Evolutionary conservation across 1,140 invertebrate genomes (phyloP).

Genomic region (Penaeus indicus): DNA sequence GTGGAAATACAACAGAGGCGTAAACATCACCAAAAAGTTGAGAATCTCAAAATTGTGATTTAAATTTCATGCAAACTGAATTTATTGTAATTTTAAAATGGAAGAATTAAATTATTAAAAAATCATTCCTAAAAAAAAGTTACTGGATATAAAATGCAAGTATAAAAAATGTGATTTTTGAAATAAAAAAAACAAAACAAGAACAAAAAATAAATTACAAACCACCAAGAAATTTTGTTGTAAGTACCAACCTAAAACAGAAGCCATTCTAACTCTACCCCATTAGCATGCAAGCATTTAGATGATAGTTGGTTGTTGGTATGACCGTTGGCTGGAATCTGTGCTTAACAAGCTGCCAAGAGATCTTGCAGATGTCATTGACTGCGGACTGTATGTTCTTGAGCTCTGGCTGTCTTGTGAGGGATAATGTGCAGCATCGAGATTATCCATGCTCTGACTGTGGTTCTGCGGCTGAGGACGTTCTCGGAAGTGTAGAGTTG

Average conservation of each 20-base stretch:
- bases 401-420: background rate
- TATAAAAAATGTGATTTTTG: too few species aligned
- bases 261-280: slow-evolving; percentile 36
- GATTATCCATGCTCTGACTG: slow-evolving; percentile 37
- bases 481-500: slow-evolving; percentile 1
- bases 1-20: background rate
- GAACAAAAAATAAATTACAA: background rate
- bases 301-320: slow-evolving; percentile 40
- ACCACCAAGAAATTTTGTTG: background rate
- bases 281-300: slow-evolving; percentile 43
- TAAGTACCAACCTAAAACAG: background rate
- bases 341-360: slow-evolving; percentile 28
- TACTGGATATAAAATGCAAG: too few species aligned
- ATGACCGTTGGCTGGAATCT: slow-evolving; percentile 21
- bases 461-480: background rate
- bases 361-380: slow-evolving; percentile 35
- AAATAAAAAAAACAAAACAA: too few species aligned
- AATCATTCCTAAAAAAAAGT: too few species aligned
- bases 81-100: too few species aligned
- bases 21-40: too few species aligned
- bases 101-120: too few species aligned
- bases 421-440: background rate
- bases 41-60: too few species aligned
- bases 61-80: background rate
- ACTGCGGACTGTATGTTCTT: background rate